phyloP scores from a whole-genome alignment of 2,888 invertebrate species.

The Pristionchus maxplancki region DNA sequence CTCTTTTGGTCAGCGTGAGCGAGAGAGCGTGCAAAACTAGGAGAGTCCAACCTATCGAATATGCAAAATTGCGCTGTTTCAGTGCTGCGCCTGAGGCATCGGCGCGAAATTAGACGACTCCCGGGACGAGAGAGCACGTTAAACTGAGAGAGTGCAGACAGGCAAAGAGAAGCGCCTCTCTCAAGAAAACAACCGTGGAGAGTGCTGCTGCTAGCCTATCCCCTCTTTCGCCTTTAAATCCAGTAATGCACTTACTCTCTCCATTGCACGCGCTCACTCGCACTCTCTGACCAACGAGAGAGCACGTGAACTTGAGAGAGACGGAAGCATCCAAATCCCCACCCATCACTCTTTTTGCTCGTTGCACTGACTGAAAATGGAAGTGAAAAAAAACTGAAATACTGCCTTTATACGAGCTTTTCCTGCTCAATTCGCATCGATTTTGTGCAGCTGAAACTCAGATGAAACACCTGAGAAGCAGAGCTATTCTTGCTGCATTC shows the following conservation, averaged over 20 bases:
- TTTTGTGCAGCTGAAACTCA: neutral
- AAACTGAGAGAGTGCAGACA: conserved; percentile 3
- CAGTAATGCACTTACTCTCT: too few species aligned
- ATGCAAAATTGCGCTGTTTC: neutral
- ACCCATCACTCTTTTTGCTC: too few species aligned
- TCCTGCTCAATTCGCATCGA: neutral
- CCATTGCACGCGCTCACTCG: too few species aligned
- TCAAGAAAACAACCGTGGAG: neutral
- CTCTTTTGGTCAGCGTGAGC: too few species aligned
- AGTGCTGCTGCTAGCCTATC: neutral
- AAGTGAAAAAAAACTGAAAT: too few species aligned
- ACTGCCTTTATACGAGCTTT: too few species aligned
- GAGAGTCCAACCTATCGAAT: neutral
- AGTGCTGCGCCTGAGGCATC: neutral
- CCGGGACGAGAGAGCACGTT: neutral
- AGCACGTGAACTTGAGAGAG: too few species aligned
- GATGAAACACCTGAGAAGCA: neutral
- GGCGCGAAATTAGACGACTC: neutral
- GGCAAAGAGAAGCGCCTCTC: neutral
- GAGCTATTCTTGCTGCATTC: neutral
- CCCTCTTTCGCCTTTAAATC: neutral
- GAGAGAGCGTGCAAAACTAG: neutral
- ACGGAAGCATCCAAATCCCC: too few species aligned
- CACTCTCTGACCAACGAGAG: too few species aligned
- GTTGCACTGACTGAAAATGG: too few species aligned